A percentile compares a stretch with the other conserved stretches of the same genome.
Conservation (phyloP, 2,797 vertebrate genomes). For the Hemibagrus guttatus region DNA sequence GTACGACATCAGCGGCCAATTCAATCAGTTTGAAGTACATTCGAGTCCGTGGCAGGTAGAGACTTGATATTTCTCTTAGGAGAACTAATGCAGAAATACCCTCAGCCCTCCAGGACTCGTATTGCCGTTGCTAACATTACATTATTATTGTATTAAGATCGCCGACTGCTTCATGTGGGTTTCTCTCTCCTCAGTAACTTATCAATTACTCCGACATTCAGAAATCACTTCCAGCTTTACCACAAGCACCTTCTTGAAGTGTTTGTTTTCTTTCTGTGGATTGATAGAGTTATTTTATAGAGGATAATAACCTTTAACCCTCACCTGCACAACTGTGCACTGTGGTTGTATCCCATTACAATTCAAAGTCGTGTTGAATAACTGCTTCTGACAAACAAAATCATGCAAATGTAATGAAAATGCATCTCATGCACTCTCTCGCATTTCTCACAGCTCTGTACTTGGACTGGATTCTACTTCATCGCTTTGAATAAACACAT, state of each 20-base stretch:
- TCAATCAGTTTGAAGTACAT: neutral
- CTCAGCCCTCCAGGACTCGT: neutral
- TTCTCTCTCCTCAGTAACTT: neutral
- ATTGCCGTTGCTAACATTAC: neutral
- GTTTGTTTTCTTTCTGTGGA: neutral
- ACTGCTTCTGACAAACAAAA: neutral
- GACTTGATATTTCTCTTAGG: neutral
- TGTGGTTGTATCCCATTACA: neutral
- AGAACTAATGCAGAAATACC: neutral
- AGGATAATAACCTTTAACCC: neutral
- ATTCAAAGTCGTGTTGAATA: neutral
- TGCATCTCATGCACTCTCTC: neutral
- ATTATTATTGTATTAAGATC: neutral
- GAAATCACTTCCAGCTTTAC: conserved; percentile 32
- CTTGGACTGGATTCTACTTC: neutral
- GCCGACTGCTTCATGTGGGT: neutral
- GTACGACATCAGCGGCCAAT: too few species aligned
- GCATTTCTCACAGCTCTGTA: neutral
- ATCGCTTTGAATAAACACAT: neutral
- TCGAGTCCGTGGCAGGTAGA: neutral
- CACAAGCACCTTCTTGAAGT: neutral
- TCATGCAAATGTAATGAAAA: neutral
- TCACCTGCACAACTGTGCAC: neutral
- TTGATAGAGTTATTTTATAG: neutral
- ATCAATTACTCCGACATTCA: neutral